Base-by-base conservation (phyloP, 64 coral and sea anemone genomes). In the Trachythela sp. region DNA sequence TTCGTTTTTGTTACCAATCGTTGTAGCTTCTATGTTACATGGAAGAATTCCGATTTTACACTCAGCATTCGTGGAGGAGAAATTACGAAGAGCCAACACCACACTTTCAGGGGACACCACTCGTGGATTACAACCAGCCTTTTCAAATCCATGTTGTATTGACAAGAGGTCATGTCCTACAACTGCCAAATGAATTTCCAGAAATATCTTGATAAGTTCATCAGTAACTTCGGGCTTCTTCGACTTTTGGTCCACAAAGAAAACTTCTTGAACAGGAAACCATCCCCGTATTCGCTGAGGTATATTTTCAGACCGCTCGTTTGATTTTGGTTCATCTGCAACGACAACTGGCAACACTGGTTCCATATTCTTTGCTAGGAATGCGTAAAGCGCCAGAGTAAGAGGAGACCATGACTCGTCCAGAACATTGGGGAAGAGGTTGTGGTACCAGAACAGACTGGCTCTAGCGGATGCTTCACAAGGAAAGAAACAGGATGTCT, bases 381-480 rank as follows among this genome's bases (percentile, higher is more conserved):
- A 85, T 27, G 89, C 33, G 76, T 93, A 92, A 22, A 97, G 64
- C 22, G 95, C 77, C 13, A 39, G 14, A 14, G 86, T 89, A 40
- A 94, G 36, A 54, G 85, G 76, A 37, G 51, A 49, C 95, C 95
- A 97, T 17, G 88, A 77, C 32, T 58, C 85, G 5, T 92, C 39
- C 4, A 51, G n/a, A 38, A 92, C 77, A 17, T 52, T 49, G 4
- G 95, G 95, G 90, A 97, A 94, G 15, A 97, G 83, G 30, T 68
- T 39, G 35, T 97, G 45, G 72, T 89, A 97, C 95, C 95, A 97
- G 15, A 20, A 9, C 67, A 97, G 27, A 26, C 95, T 88, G 24
- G 84, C 14, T 35, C 51, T 41, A 34, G 80, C 24, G 3, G 31
- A 48, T 56, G 83, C 85, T 41, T 48, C 39, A n/a, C 64, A 43